Conservation (phyloP, 2,797 vertebrate species). For the Pelobates cultripes region DNA sequence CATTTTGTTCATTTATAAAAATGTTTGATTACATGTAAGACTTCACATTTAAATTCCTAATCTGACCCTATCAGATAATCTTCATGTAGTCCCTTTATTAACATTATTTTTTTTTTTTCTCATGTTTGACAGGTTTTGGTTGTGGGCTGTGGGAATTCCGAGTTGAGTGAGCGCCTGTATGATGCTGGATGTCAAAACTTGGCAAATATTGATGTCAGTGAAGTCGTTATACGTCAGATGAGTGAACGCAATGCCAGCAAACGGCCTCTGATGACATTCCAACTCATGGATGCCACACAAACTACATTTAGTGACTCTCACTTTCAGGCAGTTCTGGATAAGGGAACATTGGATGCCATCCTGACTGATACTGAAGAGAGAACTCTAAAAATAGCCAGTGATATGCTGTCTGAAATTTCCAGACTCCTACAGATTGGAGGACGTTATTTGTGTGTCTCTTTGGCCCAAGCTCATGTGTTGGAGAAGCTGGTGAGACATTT, state of each 20-base stretch:
- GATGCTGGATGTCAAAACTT: conserved; percentile 88
- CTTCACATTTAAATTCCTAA: no score
- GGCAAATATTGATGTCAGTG: conserved; percentile 90
- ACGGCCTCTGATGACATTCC: conserved; percentile 82
- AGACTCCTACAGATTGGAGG: conserved; percentile 87
- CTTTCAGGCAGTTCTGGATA: conserved; percentile 90
- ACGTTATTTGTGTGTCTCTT: conserved; percentile 90
- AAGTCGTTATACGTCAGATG: conserved; percentile 87
- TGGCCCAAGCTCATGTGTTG: conserved; percentile 90
- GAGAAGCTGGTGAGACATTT: conserved; percentile 87
- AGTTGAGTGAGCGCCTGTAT: conserved; percentile 92
- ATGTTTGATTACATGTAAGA: no score
- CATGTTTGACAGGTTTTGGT: conserved; percentile 82
- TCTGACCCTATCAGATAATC: no score
- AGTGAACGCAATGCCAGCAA: conserved; percentile 77
- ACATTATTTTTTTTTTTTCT: not conserved
- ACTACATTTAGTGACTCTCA: conserved; percentile 82
- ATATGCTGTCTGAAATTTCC: conserved; percentile 87
- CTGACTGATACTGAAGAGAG: conserved; percentile 78
- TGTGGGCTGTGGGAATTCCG: conserved; percentile 95
- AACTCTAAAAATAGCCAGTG: conserved; percentile 75
- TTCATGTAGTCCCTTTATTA: no score
- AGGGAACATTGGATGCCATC: conserved; percentile 92
- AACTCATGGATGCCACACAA: conserved; percentile 86
- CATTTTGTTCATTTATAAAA: no score